phyloP scores from a whole-genome alignment of 2,113 vertebrate genomes.

The Stomatorhinus ivindoensis region DNA sequence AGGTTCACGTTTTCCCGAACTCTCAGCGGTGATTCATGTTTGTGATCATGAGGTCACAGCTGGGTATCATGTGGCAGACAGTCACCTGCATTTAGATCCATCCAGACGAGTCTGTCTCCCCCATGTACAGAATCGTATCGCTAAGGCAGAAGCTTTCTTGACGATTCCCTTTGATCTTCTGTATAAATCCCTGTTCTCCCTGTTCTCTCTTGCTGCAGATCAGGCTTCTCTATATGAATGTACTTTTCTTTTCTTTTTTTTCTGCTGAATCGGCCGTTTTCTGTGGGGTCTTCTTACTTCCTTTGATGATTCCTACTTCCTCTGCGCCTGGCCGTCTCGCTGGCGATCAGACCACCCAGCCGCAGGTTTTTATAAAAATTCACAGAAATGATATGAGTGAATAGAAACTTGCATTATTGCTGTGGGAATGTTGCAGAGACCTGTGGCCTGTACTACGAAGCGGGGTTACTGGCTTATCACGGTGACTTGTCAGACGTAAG shows the following conservation, averaged over 20 bases:
- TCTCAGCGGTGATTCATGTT: not conserved
- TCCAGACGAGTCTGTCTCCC: no score
- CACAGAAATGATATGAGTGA: not conserved
- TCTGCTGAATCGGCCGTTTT: not conserved
- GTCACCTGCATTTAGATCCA: no score
- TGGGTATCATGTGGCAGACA: not conserved
- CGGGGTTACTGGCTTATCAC: no score
- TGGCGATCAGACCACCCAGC: not conserved
- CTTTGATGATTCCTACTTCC: not conserved
- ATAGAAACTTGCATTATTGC: not conserved
- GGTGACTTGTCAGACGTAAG: no score
- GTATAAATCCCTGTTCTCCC: not conserved
- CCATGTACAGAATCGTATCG: not conserved
- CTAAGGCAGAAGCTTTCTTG: not conserved
- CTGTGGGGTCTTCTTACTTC: not conserved
- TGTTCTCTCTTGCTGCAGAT: not conserved
- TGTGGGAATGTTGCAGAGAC: not conserved
- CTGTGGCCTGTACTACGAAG: not conserved
- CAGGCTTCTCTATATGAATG: not conserved
- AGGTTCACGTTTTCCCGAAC: not conserved
- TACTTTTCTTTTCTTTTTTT: not conserved
- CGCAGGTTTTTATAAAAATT: not conserved
- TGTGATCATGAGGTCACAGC: not conserved
- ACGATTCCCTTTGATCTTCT: not conserved
- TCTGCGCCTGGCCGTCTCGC: not conserved